Evolutionary conservation across 2,113 vertebrate genomes (phyloP).

Genomic region (Dipodomys merriami): DNA sequence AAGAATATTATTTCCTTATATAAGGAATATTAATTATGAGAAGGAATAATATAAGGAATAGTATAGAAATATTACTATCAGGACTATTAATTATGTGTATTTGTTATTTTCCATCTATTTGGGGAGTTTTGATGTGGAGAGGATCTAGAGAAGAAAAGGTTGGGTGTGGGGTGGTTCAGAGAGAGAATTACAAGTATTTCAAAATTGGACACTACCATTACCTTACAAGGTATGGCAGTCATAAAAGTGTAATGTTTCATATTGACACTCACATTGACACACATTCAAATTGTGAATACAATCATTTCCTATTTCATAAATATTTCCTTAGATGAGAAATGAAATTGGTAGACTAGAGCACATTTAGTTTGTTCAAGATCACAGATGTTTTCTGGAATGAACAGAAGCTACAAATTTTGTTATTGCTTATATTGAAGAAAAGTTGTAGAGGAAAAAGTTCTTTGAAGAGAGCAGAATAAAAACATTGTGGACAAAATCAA

Average conservation of each 20-base stretch:
- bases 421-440: neutral
- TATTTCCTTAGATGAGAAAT: neutral
- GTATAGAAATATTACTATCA: neutral
- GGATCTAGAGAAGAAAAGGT: neutral
- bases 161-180: neutral
- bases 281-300: neutral
- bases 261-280: no score
- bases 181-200: constrained; percentile 1
- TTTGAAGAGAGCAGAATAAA: neutral
- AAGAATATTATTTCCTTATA: neutral
- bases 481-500: neutral
- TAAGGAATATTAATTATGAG: neutral
- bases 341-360: neutral
- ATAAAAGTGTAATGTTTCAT: neutral
- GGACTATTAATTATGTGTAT: neutral
- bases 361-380: neutral
- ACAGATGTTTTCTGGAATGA: neutral
- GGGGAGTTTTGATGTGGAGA: neutral
- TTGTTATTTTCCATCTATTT: neutral
- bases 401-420: neutral
- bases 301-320: neutral
- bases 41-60: neutral
- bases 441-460: neutral
- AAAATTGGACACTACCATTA: neutral
- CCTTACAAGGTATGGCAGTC: neutral